These are phyloP conservation scores for Rhinichthys klamathensis DNA, from an alignment of 2,113 vertebrate species.

Conservation along the genomic window DNA sequence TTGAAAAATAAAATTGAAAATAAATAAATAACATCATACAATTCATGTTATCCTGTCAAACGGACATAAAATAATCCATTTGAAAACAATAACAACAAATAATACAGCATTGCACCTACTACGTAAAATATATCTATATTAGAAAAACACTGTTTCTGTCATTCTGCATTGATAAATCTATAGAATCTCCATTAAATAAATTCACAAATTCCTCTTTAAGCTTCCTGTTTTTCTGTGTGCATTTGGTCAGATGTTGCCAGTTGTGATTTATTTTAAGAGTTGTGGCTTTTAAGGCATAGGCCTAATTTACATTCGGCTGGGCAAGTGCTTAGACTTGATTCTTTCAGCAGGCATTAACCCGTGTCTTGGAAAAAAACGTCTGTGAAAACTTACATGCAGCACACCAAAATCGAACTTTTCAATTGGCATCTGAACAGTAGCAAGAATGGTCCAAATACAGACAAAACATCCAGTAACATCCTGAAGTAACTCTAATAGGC, in stretches of 20 bases:
- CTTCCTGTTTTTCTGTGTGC: neutral
- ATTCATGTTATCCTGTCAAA: neutral
- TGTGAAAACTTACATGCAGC: neutral
- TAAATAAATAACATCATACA: neutral
- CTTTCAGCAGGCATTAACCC: neutral
- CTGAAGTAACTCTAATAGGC: neutral
- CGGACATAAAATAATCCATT: neutral
- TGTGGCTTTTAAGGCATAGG: neutral
- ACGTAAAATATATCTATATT: neutral
- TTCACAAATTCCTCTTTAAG: neutral
- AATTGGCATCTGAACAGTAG: neutral
- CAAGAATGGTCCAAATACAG: neutral
- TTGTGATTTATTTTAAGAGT: constrained; percentile 4
- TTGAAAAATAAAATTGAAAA: neutral
- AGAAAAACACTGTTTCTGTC: neutral
- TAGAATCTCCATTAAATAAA: neutral
- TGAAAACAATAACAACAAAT: neutral
- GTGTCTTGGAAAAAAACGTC: neutral
- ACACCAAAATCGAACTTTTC: neutral
- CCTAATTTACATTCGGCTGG: neutral
- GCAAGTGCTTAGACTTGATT: neutral
- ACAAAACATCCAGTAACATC: neutral
- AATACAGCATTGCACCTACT: neutral
- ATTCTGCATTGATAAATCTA: neutral
- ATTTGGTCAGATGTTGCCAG: neutral